A percentile compares a stretch with the other conserved stretches of the same genome.
Evolutionary conservation across 1,140 invertebrate genomes (phyloP).

Genomic region (Drosophila azteca): DNA sequence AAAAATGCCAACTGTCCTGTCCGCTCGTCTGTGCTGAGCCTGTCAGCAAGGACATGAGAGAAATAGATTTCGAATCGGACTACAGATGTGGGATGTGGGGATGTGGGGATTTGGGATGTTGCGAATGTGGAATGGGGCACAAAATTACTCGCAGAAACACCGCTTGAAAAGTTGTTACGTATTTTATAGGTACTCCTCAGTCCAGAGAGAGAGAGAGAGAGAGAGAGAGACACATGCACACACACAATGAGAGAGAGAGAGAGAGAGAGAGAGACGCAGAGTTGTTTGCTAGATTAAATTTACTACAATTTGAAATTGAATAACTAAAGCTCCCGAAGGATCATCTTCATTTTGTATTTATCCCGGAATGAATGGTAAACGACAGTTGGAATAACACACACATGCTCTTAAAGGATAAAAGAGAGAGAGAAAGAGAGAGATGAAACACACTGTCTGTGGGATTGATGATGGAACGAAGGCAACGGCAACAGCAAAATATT

Average conservation of each 20-base stretch:
- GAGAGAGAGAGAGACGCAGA: constrained; percentile 8
- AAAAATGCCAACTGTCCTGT: constrained; percentile 79
- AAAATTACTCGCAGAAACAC: no score
- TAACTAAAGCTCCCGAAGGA: constrained; percentile 81
- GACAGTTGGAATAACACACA: constrained; percentile 68
- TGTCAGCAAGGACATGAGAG: constrained; percentile 73
- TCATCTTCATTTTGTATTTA: constrained; percentile 82
- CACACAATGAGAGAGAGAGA: constrained; percentile 16
- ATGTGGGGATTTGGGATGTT: no score
- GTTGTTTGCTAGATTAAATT: constrained; percentile 79
- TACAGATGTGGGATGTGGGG: no score
- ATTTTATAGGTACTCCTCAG: constrained; percentile 34
- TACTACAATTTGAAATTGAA: constrained; percentile 80
- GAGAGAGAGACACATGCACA: constrained; percentile 4
- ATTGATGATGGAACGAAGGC: constrained; percentile 56
- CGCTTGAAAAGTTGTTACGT: constrained; percentile 49
- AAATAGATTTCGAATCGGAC: constrained; percentile 61
- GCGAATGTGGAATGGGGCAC: no score
- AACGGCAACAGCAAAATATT: constrained; percentile 73
- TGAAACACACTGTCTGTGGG: constrained; percentile 3
- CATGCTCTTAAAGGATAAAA: not conserved
- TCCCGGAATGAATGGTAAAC: constrained; percentile 79
- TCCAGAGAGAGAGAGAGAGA: constrained; percentile 1
- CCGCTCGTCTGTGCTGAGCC: constrained; percentile 74
- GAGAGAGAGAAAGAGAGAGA: not conserved